A percentile compares a stretch with the other conserved stretches of the same genome.
These are phyloP conservation scores for Grammomys dolichurus DNA, from an alignment of 2,113 vertebrate genomes.

Conservation along the genomic window DNA sequence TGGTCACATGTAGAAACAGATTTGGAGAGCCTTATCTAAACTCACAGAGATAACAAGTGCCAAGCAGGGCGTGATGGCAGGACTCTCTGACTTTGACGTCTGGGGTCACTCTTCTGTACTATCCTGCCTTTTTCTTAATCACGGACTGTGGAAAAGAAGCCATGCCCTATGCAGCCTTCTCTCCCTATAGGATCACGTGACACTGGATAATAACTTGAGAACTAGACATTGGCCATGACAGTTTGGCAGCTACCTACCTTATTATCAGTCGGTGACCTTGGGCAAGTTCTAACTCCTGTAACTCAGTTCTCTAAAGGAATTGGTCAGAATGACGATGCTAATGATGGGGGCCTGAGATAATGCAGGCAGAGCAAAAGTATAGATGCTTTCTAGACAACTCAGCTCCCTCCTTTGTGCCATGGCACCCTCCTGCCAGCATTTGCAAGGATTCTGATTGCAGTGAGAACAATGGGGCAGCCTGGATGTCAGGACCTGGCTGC, in stretches of 20 bases:
- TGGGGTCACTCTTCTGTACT: not conserved
- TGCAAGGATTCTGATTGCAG: not conserved
- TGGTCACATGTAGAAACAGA: not conserved
- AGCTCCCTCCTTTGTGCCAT: not conserved
- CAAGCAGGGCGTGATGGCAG: not conserved
- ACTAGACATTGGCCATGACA: not conserved
- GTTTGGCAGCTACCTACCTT: not conserved
- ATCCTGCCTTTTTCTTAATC: not conserved
- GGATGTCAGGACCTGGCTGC: not conserved
- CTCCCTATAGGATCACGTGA: not conserved
- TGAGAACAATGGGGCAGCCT: not conserved
- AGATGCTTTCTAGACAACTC: not conserved
- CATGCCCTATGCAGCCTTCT: too few relatives aligned
- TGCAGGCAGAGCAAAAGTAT: not conserved
- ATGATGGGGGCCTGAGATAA: not conserved
- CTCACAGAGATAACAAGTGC: not conserved
- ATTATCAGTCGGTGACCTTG: not conserved
- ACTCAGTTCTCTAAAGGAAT: not conserved
- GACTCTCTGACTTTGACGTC: not conserved
- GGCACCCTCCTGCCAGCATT: not conserved
- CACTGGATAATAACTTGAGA: not conserved
- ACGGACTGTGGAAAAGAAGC: not conserved
- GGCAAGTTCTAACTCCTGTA: not conserved
- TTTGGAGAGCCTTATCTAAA: not conserved
- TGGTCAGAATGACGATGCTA: not conserved